Base-by-base conservation (phyloP, 2,888 invertebrate genomes). In the Drosophila falleni region DNA sequence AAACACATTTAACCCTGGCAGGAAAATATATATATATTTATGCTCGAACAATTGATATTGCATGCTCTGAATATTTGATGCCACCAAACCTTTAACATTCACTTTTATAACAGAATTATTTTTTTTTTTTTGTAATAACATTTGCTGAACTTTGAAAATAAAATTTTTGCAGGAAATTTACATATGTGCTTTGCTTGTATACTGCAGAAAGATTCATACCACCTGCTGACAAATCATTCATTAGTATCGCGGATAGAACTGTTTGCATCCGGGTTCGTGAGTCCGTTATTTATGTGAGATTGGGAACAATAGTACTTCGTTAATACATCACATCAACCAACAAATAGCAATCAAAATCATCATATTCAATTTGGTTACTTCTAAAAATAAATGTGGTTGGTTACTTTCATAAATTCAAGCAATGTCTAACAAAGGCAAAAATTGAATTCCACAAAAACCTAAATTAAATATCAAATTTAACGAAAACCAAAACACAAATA, bases 261-360 rank as follows among this genome's bases (percentile, higher is more conserved):
- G 53, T 49, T 67, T 64, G 42, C 26, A 33, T 59, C 44, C 44
- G 29, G 56, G 31, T 31, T 26, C 29, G 16, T 46, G 53, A 51
- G 55, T 56, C 37, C 51, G 44, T 58, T 53, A 47, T 51, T 46
- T 50, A 56, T 63, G 69, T 15, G 39, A 54, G 65, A 62, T 56
- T 49, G 74, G 26, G 70, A 78, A 90, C 90, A 89, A 89, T 89
- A 68, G 81, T 53, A 70, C 74, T 89, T 89, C 89, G 89, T 89
- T 89, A 89, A 87, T 81, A 74, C 72, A 70, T 41, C 71, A 65
- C 23, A 23, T 23, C 3, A 23, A 53, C 41, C 59, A 55, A 53
- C 56, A 79, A 69, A 71, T 68, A 66, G 65, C 71, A 79, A 87
- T 87, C 80, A 78, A 78, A 82, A 82, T 73, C 69, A 69, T 29